These are phyloP conservation scores for Matsumurasca onukii DNA, from an alignment of 1,140 invertebrate species.

Conservation along the genomic window DNA sequence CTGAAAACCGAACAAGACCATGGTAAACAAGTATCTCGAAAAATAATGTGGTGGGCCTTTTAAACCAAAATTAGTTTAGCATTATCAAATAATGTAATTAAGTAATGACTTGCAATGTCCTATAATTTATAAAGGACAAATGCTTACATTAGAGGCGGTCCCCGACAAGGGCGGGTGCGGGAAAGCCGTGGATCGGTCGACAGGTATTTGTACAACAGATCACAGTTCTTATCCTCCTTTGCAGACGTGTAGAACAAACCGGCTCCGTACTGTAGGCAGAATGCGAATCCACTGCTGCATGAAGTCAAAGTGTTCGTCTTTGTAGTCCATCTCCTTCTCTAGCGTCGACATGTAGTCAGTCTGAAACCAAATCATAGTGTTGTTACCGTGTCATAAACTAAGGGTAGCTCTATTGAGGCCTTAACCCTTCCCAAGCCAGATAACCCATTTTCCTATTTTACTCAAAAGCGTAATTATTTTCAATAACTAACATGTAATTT, in stretches of 20 bases:
- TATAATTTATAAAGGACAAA: slow-evolving; percentile 98
- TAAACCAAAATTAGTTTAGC: too few species aligned
- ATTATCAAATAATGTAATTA: too few species aligned
- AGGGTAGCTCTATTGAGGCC: too few species aligned
- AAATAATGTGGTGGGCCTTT: too few species aligned
- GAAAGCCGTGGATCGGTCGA: too few species aligned
- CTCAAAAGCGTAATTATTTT: too few species aligned
- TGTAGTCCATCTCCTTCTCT: slow-evolving; percentile 93
- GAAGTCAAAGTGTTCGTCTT: slow-evolving; percentile 98
- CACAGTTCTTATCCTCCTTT: slow-evolving; percentile 99
- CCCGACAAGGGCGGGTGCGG: slow-evolving; percentile 93
- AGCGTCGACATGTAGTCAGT: slow-evolving; percentile 96
- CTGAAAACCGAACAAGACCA: slow-evolving; percentile 55
- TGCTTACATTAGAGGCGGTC: slow-evolving; percentile 94
- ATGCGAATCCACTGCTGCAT: slow-evolving; percentile 98
- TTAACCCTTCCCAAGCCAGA: too few species aligned
- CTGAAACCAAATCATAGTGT: slow-evolving; percentile 59
- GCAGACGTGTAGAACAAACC: slow-evolving; percentile 97
- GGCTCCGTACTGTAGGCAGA: slow-evolving; percentile 96
- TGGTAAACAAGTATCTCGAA: too few species aligned
- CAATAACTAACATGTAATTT: too few species aligned
- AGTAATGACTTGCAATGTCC: slow-evolving; percentile 53
- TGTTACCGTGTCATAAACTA: too few species aligned
- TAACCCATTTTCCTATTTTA: too few species aligned
- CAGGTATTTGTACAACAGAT: slow-evolving; percentile 98